Base-by-base conservation (phyloP, 2,797 vertebrate species). In the Leptatherina wallacei region DNA sequence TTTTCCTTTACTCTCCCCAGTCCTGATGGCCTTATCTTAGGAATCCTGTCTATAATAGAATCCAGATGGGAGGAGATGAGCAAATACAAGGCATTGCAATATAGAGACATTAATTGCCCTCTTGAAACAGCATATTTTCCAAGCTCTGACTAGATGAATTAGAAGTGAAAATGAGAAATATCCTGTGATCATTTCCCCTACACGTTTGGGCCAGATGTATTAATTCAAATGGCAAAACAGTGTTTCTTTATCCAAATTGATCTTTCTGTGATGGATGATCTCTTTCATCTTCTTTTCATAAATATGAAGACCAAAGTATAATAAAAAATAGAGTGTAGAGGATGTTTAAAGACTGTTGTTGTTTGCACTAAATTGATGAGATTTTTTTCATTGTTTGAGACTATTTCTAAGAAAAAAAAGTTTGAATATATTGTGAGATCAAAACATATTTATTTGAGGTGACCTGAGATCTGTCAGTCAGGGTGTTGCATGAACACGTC, bases 41-140 rank as follows among this genome's bases (percentile, higher is more conserved):
- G 89, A 93, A 87, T 91, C 85, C 89, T 83, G 70, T 82, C 79
- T 18, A 47, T 91, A 88, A 91, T 88, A 69, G 71, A 83, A 83
- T 86, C 88, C 92, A 93, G 91, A 92, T 93, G 91, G 83, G 75
- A 76, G 59, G 61, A 85, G 77, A 88, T 83, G 85, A 91, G 88
- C 81, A 85, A 89, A 89, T 87, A 81, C 56, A 36, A 81, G 83
- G 80, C 83, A 89, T 49, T 70, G 82, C 70, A 80, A 69, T 84
- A 89, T 68, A 67, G 61, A 86, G 77, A 88, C 83, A 87, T 86
- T 91, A 84, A 88, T 89, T 90, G 84, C 82, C 66, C 85, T 77
- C 83, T 66, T 79, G 62, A 83, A 89, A 86, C 33, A 62, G 44
- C 65, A 73, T 40, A 62, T 82, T 86, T 89, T 86, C 71, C 67